A percentile compares a stretch with the other conserved stretches of the same genome.
phyloP scores from a whole-genome alignment of 2,797 vertebrate species.

The Dermochelys coriacea region DNA sequence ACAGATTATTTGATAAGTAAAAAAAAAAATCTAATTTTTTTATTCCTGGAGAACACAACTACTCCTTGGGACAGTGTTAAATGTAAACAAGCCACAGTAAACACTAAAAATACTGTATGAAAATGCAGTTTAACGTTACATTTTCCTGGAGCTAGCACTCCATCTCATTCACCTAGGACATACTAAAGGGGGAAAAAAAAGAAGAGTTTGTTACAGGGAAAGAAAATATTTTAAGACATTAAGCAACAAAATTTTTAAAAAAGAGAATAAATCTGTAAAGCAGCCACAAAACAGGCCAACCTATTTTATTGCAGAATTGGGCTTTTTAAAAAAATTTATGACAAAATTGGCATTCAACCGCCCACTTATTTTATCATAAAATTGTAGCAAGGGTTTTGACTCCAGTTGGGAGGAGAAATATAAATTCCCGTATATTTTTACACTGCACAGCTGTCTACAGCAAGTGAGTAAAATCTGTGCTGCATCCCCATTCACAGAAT shows the following conservation, averaged over 20 bases:
- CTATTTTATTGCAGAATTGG: constrained; percentile 20
- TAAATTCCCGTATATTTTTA: constrained; percentile 35
- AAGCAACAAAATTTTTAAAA: constrained; percentile 20
- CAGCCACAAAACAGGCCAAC: constrained; percentile 31
- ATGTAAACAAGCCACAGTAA: constrained; percentile 39
- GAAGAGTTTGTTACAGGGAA: background rate
- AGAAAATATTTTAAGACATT: constrained; percentile 47
- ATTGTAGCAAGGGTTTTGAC: constrained; percentile 19
- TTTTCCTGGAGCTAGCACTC: constrained; percentile 23
- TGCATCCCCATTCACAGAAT: background rate
- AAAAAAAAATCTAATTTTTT: background rate
- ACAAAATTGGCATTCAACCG: constrained; percentile 43
- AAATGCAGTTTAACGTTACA: constrained; percentile 45
- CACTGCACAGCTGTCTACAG: background rate
- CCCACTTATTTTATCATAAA: constrained; percentile 27
- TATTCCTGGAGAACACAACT: background rate
- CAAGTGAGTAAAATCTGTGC: constrained; percentile 1
- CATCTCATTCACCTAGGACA: background rate
- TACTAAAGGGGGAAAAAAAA: background rate
- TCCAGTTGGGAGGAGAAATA: constrained; percentile 39
- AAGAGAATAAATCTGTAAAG: constrained; percentile 46
- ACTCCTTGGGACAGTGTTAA: constrained; percentile 21
- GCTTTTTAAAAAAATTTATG: constrained; percentile 17
- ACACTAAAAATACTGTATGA: constrained; percentile 27
- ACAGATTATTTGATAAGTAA: background rate